Conservation (phyloP, 2,888 invertebrate genomes). For the Phragmatobia fuliginosa region DNA sequence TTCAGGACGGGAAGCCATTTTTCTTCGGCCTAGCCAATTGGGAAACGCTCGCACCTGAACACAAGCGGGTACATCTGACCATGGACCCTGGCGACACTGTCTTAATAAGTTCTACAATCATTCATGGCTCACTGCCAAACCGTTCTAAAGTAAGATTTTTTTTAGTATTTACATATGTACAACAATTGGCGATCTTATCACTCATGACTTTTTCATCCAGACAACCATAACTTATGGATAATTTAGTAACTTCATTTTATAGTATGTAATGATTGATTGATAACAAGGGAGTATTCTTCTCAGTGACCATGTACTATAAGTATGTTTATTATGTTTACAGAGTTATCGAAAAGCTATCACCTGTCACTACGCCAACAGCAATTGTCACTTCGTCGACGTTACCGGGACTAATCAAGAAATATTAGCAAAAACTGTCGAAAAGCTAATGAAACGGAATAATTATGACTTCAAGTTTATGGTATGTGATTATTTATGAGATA, state of each 20-base stretch:
- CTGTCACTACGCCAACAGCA: conserved; percentile 91
- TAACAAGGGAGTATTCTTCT: too few relatives aligned
- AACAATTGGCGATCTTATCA: too few relatives aligned
- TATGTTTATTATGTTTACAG: conserved; percentile 72
- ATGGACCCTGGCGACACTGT: conserved; percentile 96
- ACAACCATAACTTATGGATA: too few relatives aligned
- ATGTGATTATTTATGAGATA: background rate
- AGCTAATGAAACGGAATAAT: background rate
- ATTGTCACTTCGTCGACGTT: conserved; percentile 90
- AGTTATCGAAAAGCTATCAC: conserved; percentile 92
- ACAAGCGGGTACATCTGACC: conserved; percentile 85
- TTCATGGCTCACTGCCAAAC: conserved; percentile 95
- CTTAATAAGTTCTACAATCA: conserved; percentile 93
- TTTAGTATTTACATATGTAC: too few relatives aligned
- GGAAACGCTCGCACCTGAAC: conserved; percentile 66
- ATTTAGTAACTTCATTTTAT: too few relatives aligned
- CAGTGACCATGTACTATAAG: too few relatives aligned
- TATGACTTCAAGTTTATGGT: background rate
- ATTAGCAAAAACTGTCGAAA: background rate
- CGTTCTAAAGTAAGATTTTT: conserved; percentile 83
- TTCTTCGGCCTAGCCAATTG: conserved; percentile 88
- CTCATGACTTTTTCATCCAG: too few relatives aligned
- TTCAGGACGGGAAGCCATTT: conserved; percentile 73
- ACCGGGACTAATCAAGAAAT: conserved; percentile 74
- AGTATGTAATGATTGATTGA: too few relatives aligned